Base-by-base conservation (phyloP, 1,140 invertebrate genomes). In the Asbolus verrucosus region DNA sequence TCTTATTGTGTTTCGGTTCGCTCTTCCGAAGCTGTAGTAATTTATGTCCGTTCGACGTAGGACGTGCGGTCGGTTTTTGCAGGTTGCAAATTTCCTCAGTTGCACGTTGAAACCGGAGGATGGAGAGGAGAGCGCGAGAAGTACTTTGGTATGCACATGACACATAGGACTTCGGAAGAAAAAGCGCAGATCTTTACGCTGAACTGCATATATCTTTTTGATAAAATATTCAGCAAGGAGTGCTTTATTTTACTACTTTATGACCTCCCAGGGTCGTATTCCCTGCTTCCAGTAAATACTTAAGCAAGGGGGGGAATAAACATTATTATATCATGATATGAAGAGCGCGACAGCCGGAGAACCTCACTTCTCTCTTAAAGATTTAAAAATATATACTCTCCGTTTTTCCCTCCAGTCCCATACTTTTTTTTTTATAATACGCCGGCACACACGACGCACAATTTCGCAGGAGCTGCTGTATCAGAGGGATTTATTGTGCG, bases 191-290 rank as follows among this genome's bases (percentile, higher is more conserved):
- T 70, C 43, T 61, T 70, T 65, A 65, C 43, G 18, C 50, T 46
- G 11, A 54, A 67, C 15, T 71, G 69, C 69, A 71, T 73, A 69
- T 69, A 71, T 71, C 72, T 73, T 73, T 73, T 73, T 71, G 72
- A 73, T 73, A 73, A 73, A 73, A 71, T 73, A 73, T 73, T 73
- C 72, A 73, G 66, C 59, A 66, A 70, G 68, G 69, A 73, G 71
- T 70, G 68, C 68, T 73, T 73, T 73, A 73, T 73, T 73, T 73
- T 71, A 73, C 69, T 73, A 73, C 69, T 73, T 73, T 71, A 73
- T 71, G 66, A 71, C 69, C 65, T 71, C 39, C 65, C 46, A 54
- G 69, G 69, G 66, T 63, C 69, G 72, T 73, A 67, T 61, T 43
- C 63, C 62, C 27, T 60, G 33, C 63, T 43, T 43, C 59, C 60